These are phyloP conservation scores for Lepisosteus oculatus DNA, from an alignment of 2,113 vertebrate genomes.

Conservation along the genomic window DNA sequence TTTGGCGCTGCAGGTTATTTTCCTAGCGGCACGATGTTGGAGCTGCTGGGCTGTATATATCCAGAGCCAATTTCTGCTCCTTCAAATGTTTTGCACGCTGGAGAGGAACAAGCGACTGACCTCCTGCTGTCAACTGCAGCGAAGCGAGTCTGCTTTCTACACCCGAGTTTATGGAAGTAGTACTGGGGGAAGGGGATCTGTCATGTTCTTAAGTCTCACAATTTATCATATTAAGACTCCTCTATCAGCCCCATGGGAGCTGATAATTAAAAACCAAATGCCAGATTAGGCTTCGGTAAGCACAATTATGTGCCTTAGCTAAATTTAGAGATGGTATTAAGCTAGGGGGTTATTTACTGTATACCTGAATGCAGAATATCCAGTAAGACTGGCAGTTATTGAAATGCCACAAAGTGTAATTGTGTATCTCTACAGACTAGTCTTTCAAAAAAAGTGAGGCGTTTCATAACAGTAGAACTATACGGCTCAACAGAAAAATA, in stretches of 20 bases:
- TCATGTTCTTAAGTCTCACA: constrained; percentile 50
- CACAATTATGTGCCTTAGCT: constrained; percentile 43
- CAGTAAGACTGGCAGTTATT: neutral
- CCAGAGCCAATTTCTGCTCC: neutral
- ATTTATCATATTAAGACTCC: constrained; percentile 59
- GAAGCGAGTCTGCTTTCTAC: neutral
- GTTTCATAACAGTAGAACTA: too few relatives aligned
- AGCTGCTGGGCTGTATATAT: neutral
- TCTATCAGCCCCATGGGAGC: constrained; percentile 41
- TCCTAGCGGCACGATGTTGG: too few relatives aligned
- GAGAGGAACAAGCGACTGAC: neutral
- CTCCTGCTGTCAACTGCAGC: constrained; percentile 2
- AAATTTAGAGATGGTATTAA: constrained; percentile 46
- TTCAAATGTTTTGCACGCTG: neutral
- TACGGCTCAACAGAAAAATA: too few relatives aligned
- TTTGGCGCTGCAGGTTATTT: too few relatives aligned
- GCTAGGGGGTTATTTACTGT: constrained; percentile 43
- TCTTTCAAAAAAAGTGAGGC: too few relatives aligned
- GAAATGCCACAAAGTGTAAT: neutral
- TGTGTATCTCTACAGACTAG: neutral
- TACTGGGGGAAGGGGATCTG: constrained; percentile 54
- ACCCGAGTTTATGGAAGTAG: neutral
- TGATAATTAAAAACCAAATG: constrained; percentile 53
- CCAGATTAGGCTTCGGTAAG: constrained; percentile 54
- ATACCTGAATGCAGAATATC: constrained; percentile 24